Percentiles rank a stretch among this genome's conserved stretches.
Conservation (phyloP, 2,797 vertebrate genomes). For the Cetoscarus ocellatus region DNA sequence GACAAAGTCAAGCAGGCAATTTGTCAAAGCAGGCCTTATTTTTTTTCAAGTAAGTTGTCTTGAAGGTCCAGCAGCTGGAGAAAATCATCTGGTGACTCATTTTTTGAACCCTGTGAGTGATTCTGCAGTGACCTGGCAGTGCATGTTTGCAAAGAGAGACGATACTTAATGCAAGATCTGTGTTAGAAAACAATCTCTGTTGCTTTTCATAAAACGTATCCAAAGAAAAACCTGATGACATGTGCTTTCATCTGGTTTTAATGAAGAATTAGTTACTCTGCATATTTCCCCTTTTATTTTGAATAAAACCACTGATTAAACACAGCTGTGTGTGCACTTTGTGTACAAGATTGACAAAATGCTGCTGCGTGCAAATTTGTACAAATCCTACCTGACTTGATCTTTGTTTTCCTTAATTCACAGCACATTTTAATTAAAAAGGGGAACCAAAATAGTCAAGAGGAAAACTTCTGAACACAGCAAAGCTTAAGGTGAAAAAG, state of each 20-base stretch:
- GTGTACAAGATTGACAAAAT: no score
- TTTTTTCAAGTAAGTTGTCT: conserved; percentile 34
- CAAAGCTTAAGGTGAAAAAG: neutral
- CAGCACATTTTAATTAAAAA: neutral
- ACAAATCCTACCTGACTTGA: neutral
- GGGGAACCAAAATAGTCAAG: neutral
- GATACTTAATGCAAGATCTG: neutral
- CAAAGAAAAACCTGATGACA: conserved; percentile 12
- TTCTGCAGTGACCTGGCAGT: conserved; percentile 2
- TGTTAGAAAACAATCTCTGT: conserved; percentile 7
- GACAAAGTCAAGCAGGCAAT: conserved; percentile 72
- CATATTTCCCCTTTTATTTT: conserved; percentile 2
- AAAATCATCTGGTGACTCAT: conserved; percentile 42
- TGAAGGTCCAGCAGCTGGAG: conserved; percentile 23
- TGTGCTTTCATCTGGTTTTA: conserved; percentile 37
- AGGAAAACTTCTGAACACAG: neutral
- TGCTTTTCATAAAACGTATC: conserved; percentile 21
- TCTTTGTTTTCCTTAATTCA: neutral
- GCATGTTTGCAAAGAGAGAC: neutral
- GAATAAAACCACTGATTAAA: conserved; percentile 3
- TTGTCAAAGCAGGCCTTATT: conserved; percentile 21
- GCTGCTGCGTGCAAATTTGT: neutral
- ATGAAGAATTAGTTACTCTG: conserved; percentile 32
- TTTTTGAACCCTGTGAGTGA: conserved; percentile 36
- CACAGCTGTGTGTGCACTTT: neutral